A percentile compares a stretch with the other conserved stretches of the same genome.
Evolutionary conservation across 2,797 vertebrate species (phyloP).

Genomic region (Linurgus olivaceus): DNA sequence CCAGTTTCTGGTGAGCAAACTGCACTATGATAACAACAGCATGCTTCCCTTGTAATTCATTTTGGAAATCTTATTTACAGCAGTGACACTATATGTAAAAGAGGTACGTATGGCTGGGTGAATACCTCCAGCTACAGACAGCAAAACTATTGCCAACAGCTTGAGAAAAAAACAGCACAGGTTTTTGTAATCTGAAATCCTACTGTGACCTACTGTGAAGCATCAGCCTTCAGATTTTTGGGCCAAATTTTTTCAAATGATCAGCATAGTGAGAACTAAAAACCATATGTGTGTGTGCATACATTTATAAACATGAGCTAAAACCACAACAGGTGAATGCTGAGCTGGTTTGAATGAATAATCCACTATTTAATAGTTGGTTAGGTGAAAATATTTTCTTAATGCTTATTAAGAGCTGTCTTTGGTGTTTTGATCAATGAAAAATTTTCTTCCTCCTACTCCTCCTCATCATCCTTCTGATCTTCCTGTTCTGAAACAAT

Average conservation of each 20-base stretch:
- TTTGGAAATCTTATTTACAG: neutral
- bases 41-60: neutral
- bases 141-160: neutral
- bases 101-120: neutral
- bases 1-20: neutral
- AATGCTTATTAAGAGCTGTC: neutral
- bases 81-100: neutral
- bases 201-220: neutral
- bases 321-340: neutral
- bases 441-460: neutral
- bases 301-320: fast-evolving
- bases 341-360: neutral
- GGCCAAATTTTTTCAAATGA: neutral
- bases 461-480: neutral
- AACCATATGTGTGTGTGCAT: neutral
- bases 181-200: neutral
- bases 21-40: neutral
- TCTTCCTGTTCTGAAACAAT: neutral
- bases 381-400: neutral
- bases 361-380: neutral
- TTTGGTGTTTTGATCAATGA: neutral
- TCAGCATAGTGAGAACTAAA: neutral
- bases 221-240: neutral
- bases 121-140: neutral
- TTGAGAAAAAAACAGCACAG: neutral